Evolutionary conservation across 2,888 invertebrate species (phyloP).

Genomic region (Sturmia bella): DNA sequence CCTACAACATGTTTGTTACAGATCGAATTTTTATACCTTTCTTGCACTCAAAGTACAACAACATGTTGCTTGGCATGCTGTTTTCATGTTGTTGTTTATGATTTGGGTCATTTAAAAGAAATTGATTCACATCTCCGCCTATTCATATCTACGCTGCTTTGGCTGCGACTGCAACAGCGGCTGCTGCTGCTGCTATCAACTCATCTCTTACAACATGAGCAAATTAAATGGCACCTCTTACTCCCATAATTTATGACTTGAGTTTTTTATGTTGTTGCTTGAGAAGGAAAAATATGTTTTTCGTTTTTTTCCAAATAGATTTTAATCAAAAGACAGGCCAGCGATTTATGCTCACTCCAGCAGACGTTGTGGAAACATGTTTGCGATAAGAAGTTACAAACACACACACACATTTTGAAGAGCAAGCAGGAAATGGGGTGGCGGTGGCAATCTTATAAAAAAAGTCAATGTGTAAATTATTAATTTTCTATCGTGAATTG

Average conservation of each 20-base stretch:
- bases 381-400: constrained; percentile 15
- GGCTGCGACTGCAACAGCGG: neutral
- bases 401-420: no score
- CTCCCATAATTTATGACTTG: constrained; percentile 66
- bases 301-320: constrained; percentile 41
- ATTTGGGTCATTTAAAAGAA: constrained; percentile 59
- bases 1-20: constrained; percentile 34
- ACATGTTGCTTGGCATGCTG: constrained; percentile 46
- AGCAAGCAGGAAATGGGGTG: constrained; percentile 47
- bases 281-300: constrained; percentile 17
- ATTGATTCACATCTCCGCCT: constrained; percentile 54
- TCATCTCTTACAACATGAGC: constrained; percentile 69
- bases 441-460: constrained; percentile 4
- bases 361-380: constrained; percentile 48
- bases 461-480: constrained; percentile 5
- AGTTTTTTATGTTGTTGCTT: constrained; percentile 41
- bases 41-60: constrained; percentile 14
- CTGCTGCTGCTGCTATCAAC: constrained; percentile 48
- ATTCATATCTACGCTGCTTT: neutral
- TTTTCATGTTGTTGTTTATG: constrained; percentile 35
- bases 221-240: constrained; percentile 72
- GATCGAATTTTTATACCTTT: constrained; percentile 42
- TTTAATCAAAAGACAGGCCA: constrained; percentile 50
- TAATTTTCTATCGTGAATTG: neutral
- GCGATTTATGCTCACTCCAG: constrained; percentile 39